Conservation (phyloP, 2,888 invertebrate species). For the Melanostoma scalare region DNA sequence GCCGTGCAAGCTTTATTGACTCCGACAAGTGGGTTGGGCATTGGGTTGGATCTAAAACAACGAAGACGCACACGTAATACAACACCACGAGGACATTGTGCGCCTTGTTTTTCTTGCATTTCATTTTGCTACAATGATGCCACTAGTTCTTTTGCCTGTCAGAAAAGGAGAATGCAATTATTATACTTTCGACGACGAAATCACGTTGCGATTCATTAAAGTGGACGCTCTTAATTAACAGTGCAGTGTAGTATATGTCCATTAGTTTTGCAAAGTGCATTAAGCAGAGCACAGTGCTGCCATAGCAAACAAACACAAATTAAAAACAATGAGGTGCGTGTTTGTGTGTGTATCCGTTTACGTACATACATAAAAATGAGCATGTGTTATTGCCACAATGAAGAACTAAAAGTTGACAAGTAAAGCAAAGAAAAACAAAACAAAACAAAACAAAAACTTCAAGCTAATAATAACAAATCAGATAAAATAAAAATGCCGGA, state of each 20-base stretch:
- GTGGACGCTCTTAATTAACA: constrained; percentile 71
- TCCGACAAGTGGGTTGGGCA: constrained; percentile 6
- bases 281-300: constrained; percentile 6
- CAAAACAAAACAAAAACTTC: constrained; percentile 4
- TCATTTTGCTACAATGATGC: constrained; percentile 52
- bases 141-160: constrained; percentile 58
- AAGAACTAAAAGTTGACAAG: constrained; percentile 54
- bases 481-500: constrained; percentile 75
- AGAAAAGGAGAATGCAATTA: constrained; percentile 61
- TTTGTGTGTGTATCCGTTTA: constrained; percentile 16
- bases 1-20: constrained; percentile 47
- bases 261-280: constrained; percentile 54
- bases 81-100: constrained; percentile 21
- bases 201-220: constrained; percentile 66
- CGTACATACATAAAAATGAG: no score
- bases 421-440: constrained; percentile 44
- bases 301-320: background rate
- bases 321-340: constrained; percentile 19
- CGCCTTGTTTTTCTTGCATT: constrained; percentile 4
- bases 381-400: constrained; percentile 48
- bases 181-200: constrained; percentile 60
- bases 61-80: background rate
- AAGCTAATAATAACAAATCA: constrained; percentile 41
- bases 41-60: constrained; percentile 5
- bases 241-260: constrained; percentile 28